Evolutionary conservation across 2,113 vertebrate genomes (phyloP).

Genomic region (Dascyllus trimaculatus): DNA sequence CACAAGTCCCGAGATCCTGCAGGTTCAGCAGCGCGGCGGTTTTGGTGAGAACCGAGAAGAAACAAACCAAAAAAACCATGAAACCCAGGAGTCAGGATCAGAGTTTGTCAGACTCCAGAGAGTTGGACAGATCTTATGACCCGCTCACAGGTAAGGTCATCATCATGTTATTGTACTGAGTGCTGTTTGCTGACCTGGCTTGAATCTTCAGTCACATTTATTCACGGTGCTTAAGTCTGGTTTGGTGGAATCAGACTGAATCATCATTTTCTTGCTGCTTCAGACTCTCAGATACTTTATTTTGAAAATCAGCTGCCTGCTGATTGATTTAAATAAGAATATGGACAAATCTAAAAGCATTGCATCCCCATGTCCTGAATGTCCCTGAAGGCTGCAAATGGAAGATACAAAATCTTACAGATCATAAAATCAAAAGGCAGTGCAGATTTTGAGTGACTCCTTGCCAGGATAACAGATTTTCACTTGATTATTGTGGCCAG

Average conservation of each 20-base stretch:
- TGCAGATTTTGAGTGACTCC: too few relatives aligned
- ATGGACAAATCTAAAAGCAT: neutral
- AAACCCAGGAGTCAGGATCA: slow-evolving; percentile 89
- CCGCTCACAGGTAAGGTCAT: slow-evolving; percentile 89
- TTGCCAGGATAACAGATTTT: too few relatives aligned
- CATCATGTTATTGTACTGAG: neutral
- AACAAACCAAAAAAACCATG: slow-evolving; percentile 77
- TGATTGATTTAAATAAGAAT: neutral
- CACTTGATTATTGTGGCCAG: too few relatives aligned
- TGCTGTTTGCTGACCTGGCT: slow-evolving; percentile 12
- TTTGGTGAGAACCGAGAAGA: neutral
- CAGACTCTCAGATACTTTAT: neutral
- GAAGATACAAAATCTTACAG: too few relatives aligned
- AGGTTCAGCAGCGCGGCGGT: slow-evolving; percentile 23
- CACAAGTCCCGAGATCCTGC: slow-evolving; percentile 37
- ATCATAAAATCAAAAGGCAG: too few relatives aligned
- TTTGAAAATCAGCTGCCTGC: neutral
- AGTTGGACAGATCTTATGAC: slow-evolving; percentile 92
- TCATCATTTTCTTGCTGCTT: too few relatives aligned
- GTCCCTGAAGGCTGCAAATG: too few relatives aligned
- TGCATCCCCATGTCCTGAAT: too few relatives aligned
- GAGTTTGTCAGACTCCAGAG: slow-evolving; percentile 92
- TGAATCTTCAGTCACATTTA: neutral
- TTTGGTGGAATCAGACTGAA: neutral
- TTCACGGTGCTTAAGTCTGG: neutral